phyloP scores from a whole-genome alignment of 37 sponge, comb jelly and placozoan species.

The Bolinopsis microptera region DNA sequence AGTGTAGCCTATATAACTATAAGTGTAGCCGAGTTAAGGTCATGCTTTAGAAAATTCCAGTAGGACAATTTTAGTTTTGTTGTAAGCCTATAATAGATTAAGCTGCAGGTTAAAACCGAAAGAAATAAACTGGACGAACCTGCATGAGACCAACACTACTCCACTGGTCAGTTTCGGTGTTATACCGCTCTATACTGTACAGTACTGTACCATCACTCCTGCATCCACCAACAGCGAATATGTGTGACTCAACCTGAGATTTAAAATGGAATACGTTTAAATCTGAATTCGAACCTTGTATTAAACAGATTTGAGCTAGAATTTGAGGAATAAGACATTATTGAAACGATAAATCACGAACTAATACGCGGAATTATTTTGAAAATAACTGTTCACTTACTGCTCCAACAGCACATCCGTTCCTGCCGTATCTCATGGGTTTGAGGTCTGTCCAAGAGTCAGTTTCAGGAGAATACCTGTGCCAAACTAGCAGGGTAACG shows the following conservation, averaged over 20 bases:
- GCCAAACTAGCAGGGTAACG: not conserved
- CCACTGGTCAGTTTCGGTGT: constrained; percentile 65
- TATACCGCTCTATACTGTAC: constrained; percentile 61
- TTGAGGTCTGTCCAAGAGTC: constrained; percentile 55
- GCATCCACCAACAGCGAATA: constrained; percentile 58
- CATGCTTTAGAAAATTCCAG: too few relatives aligned
- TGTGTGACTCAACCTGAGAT: constrained; percentile 16
- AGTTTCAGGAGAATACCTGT: constrained; percentile 60
- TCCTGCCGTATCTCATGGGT: constrained; percentile 55
- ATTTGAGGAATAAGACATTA: too few relatives aligned
- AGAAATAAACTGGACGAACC: constrained; percentile 8
- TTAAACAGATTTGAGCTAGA: too few relatives aligned
- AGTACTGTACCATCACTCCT: constrained; percentile 62
- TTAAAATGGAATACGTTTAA: too few relatives aligned
- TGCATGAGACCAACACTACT: constrained; percentile 57
- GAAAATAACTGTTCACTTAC: not conserved
- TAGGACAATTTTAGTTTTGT: too few relatives aligned
- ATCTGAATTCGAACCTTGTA: too few relatives aligned
- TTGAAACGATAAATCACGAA: too few relatives aligned
- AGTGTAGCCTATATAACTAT: too few relatives aligned
- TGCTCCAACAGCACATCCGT: constrained; percentile 60
- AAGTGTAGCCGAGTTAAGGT: too few relatives aligned
- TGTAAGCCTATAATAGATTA: too few relatives aligned
- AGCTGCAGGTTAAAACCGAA: too few relatives aligned
- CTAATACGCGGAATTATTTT: too few relatives aligned